Evolutionary conservation across 2,888 invertebrate genomes (phyloP), one percentile per base, ranked within the genome.

Genomic region (Thumatha senex): DNA sequence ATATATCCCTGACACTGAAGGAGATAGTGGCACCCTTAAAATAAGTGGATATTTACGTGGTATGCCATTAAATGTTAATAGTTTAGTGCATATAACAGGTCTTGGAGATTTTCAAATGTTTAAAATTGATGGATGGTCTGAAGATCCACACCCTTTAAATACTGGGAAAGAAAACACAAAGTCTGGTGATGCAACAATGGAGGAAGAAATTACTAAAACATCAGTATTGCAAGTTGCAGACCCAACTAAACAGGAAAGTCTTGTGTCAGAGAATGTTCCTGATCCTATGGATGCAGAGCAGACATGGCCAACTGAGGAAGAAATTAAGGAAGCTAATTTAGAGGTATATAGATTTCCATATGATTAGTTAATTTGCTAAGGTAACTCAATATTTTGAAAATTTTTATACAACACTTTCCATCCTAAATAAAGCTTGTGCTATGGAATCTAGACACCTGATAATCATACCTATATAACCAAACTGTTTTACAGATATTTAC

Each of bases 281-380:
- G 97, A 98, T 89, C 95, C 95, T 7, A 96, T 98, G 97, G 96
- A 98, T 78, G 97, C 96, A 1, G 99, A 99, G 80, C 99, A 99
- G 86, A 98, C 98, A 0, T 98, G 98, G 98, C 98, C 99, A 0
- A 98, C 98, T 12, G 96, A 96, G 61, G 97, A 98, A 74, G 98
- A 98, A 86, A 93, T 98, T 56, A 93, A 94, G 58, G 93, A 95
- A 66, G 95, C 96, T 11, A 95, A 94, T 73, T 83, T 89, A 52
- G 93, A 93, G 68, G 88, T 86, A 67, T 18, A n/a, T 18, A 1
- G 7, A 39, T n/a, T 31, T 31, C 2, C 7, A 8, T 31, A 11
- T 31, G 18, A 24, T 24, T 24, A 5, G 5, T 4, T 24, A 2
- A 24, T 24, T 24, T 24, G 18, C 18, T 24, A 24, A 24, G n/a